Evolutionary conservation across 2,113 vertebrate species (phyloP), one percentile per base, ranked within the genome.

Genomic region (Dicerorhinus sumatrensis): DNA sequence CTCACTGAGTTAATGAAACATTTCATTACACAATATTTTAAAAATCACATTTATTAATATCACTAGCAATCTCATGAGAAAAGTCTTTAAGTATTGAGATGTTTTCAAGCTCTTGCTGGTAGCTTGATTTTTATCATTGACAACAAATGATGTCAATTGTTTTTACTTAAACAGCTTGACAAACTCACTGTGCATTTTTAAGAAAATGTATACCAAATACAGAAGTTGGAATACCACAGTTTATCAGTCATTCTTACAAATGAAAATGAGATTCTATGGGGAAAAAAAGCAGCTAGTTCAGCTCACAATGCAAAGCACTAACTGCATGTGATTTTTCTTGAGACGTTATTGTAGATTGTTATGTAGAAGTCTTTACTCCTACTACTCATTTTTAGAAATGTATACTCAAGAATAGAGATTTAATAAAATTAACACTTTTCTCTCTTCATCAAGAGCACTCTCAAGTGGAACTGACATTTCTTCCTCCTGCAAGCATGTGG

Each of bases 71-170:
- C 33, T 94, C 51, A 92, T 42, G 29, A 95, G 48, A 93, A 80
- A 87, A 79, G 18, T 39, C 51, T 77, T 70, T 54, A 51, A 79
- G 81, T 33, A 56, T 0, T 80, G 63, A 96, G 67, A 86, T 12
- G 3, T 56, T 89, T 54, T 46, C 42, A 29, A 18, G 25, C 21
- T 84, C 36, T 72, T 17, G 5, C 21, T 60, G 48, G 58, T 46
- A 96, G n/a, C 63, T 91, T 76, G 23, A 87, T 31, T 69, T 93
- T 80, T 92, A 70, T n/a, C 85, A n/a, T 5, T 48, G 79, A 80
- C 48, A 83, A 60, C 70, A 91, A 96, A 84, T 63, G 72, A 60
- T 12, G 17, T 13, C 51, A 69, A 13, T 11, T 87, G 21, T 14
- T 14, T 77, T 76, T 85, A 51, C 25, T 56, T 89, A 91, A 89